Base-by-base conservation (phyloP, 2,797 vertebrate species). In the Lepus townsendii region DNA sequence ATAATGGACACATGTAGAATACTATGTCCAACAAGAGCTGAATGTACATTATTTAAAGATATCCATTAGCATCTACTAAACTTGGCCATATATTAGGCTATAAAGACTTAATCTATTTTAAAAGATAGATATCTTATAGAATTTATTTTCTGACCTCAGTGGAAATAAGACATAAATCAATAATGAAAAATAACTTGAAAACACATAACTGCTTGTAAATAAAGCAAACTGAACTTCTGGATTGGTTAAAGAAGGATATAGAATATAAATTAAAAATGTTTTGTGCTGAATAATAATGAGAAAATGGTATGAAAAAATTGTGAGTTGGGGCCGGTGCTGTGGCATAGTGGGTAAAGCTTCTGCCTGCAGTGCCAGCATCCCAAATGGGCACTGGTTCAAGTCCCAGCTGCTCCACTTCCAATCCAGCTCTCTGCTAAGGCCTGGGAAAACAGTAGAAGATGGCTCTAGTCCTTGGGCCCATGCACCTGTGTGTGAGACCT, bases 231-330 rank as follows among this genome's bases (percentile, higher is more conserved):
- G 27, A 14, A 69, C 1, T 72, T 84, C 10, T 76, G 16, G 91
- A 54, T 4, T 79, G 38, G 52, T 87, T 75, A 75, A 89, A 62
- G 47, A 65, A 71, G 11, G 89, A 84, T 20, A 78, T 5, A 75
- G 65, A 88, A 54, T 60, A 7, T 52, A 75, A 87, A 82, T 20
- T 77, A n/a, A 80, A 90, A 77, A 52, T 77, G 1, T 65, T 65
- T 91, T 85, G 9, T 69, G 78, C 4, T 35, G 26, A 95, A 82
- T 78, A 20, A 16, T 47, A 90, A 71, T 80, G 19, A 83, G 79
- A 89, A 54, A 27, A 38, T 66, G 35, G 7, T 1, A 12, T 71
- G 54, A 75, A 90, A 83, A 35, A 0, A 9, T 20, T 47, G 42
- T 47, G 42, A 47, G 42, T 9, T 47, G 42, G 42, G 42, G 42